phyloP scores from a whole-genome alignment of 2,888 invertebrate genomes.

The Coecobrya sp. region DNA sequence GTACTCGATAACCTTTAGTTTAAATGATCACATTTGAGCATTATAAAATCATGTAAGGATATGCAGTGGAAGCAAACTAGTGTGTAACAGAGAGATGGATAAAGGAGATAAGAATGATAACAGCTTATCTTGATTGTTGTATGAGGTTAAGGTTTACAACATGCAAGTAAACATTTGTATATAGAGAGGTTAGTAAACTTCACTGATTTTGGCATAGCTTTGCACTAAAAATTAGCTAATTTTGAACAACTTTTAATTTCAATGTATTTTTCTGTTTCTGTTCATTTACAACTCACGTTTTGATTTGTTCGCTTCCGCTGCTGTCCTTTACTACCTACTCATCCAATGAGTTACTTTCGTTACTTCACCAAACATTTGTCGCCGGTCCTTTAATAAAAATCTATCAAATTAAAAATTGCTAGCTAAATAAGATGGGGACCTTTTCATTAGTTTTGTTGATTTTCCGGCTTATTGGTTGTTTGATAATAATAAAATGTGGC shows the following conservation, averaged over 20 bases:
- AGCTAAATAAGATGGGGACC: too few species aligned
- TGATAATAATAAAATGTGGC: too few species aligned
- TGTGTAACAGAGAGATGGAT: neutral
- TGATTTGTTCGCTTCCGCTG: too few species aligned
- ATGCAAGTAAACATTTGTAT: neutral
- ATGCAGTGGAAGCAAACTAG: neutral
- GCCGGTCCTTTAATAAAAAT: too few species aligned
- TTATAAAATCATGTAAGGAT: neutral
- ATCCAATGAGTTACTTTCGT: too few species aligned
- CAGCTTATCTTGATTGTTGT: neutral
- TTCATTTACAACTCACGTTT: too few species aligned
- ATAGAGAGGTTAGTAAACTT: neutral
- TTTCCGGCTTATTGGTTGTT: too few species aligned
- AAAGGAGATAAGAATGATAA: neutral
- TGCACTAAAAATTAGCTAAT: neutral
- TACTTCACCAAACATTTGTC: too few species aligned
- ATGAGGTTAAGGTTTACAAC: neutral
- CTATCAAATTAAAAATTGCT: too few species aligned
- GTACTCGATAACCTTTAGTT: neutral
- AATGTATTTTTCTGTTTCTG: too few species aligned
- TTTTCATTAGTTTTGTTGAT: too few species aligned
- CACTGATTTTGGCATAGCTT: neutral
- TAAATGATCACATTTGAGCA: neutral
- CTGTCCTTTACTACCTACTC: too few species aligned
- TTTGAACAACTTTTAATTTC: neutral